Conservation (phyloP, 2,113 vertebrate species). For the Grallaria varia region DNA sequence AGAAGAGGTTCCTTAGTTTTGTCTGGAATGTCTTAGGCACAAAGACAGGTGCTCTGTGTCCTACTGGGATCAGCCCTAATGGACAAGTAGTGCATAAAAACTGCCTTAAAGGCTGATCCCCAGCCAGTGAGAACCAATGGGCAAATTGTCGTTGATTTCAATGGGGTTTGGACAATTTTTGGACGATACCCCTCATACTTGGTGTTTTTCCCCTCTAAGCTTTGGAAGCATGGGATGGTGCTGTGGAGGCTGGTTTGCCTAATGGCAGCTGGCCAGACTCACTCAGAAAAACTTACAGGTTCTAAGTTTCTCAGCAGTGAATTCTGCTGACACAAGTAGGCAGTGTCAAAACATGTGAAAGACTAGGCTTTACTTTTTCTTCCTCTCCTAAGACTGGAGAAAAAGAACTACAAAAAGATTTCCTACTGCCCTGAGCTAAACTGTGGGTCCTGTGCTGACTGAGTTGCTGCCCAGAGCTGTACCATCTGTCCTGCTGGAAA, state of each 20-base stretch:
- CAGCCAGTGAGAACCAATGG: not conserved
- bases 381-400: not conserved
- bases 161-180: not conserved
- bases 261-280: not conserved
- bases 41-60: not conserved
- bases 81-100: not conserved
- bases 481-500: not conserved
- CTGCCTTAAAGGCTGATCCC: not conserved
- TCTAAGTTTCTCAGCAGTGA: not conserved
- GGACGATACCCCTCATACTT: not conserved
- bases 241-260: not conserved
- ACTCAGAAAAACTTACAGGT: not conserved
- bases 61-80: not conserved
- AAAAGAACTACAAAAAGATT: not conserved
- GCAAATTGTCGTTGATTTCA: not conserved
- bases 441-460: not conserved
- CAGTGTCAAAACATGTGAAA: slow-evolving; percentile 24
- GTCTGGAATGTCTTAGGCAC: not conserved
- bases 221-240: not conserved
- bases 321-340: slow-evolving; percentile 36
- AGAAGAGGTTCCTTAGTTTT: not conserved
- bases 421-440: not conserved
- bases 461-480: not conserved
- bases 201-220: not conserved
- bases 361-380: not conserved